These are phyloP conservation scores for Lagodon rhomboides DNA, from an alignment of 2,797 vertebrate genomes.

Conservation along the genomic window DNA sequence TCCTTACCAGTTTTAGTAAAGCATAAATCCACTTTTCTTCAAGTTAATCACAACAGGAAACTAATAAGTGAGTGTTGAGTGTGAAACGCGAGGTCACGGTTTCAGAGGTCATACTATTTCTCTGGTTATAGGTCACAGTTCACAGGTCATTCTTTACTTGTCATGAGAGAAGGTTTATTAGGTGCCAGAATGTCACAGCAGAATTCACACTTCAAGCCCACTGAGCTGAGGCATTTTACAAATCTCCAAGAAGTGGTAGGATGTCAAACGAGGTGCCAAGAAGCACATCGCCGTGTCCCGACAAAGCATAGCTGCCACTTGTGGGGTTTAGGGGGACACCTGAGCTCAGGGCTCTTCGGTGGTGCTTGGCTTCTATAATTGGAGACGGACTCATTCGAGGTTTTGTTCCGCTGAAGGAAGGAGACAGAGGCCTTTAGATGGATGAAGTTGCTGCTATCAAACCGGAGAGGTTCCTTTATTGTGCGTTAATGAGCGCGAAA, in stretches of 20 bases:
- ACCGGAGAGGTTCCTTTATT: conserved; percentile 22
- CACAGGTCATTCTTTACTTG: conserved; percentile 48
- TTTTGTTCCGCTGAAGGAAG: conserved; percentile 17
- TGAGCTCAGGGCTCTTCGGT: conserved; percentile 24
- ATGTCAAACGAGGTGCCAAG: conserved; percentile 57
- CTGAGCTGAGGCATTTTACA: conserved; percentile 48
- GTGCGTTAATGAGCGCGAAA: conserved; percentile 14
- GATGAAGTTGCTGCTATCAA: conserved; percentile 22
- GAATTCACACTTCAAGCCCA: conserved; percentile 39
- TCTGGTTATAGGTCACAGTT: conserved; percentile 42
- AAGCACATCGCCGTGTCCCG: conserved; percentile 15
- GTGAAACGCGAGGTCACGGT: conserved; percentile 9
- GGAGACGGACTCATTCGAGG: conserved; percentile 33
- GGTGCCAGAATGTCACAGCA: conserved; percentile 52
- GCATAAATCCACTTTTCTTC: neutral
- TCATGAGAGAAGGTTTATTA: conserved; percentile 62
- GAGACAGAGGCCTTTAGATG: conserved; percentile 23
- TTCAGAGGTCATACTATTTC: conserved; percentile 19
- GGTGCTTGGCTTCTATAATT: conserved; percentile 44
- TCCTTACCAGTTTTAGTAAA: too few species aligned
- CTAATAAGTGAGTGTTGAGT: neutral
- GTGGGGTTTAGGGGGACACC: conserved; percentile 42
- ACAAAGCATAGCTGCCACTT: conserved; percentile 51
- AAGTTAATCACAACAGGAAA: neutral
- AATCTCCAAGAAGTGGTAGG: conserved; percentile 50